Conservation (phyloP, 1,140 invertebrate genomes). For the Seison nebaliae region DNA sequence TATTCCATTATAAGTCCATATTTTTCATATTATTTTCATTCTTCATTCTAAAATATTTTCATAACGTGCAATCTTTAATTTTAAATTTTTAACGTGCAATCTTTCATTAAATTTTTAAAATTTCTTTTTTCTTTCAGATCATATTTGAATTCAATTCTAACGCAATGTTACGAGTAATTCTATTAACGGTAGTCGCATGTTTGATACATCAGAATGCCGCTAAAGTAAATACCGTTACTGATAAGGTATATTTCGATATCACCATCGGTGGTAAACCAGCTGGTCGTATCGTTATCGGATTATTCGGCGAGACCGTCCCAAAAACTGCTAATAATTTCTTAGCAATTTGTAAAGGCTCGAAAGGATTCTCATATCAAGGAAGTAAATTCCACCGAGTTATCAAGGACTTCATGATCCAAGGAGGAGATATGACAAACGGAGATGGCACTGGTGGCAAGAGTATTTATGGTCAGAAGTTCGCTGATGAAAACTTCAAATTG, state of each 20-base stretch:
- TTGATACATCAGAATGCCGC: too few relatives aligned
- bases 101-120: too few relatives aligned
- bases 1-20: too few relatives aligned
- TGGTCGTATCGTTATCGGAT: conserved; percentile 74
- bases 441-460: conserved; percentile 27
- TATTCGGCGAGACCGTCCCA: conserved; percentile 81
- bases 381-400: conserved; percentile 24
- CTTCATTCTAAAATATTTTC: too few relatives aligned
- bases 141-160: too few relatives aligned
- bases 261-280: conserved; percentile 45
- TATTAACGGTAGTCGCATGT: too few relatives aligned
- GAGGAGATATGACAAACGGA: conserved; percentile 22
- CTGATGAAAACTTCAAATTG: conserved; percentile 83
- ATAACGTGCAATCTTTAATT: too few relatives aligned
- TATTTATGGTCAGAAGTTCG: conserved; percentile 71
- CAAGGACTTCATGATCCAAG: conserved; percentile 25
- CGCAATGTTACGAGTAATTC: too few relatives aligned
- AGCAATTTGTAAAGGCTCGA: conserved; percentile 4
- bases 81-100: too few relatives aligned
- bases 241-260: conserved; percentile 62
- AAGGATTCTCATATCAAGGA: conserved; percentile 17
- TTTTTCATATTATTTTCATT: too few relatives aligned
- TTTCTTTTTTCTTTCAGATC: too few relatives aligned
- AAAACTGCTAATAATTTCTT: conserved; percentile 86
- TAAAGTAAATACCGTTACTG: too few relatives aligned